Conservation (phyloP, 1,140 invertebrate genomes). For the Hermetia illucens region DNA sequence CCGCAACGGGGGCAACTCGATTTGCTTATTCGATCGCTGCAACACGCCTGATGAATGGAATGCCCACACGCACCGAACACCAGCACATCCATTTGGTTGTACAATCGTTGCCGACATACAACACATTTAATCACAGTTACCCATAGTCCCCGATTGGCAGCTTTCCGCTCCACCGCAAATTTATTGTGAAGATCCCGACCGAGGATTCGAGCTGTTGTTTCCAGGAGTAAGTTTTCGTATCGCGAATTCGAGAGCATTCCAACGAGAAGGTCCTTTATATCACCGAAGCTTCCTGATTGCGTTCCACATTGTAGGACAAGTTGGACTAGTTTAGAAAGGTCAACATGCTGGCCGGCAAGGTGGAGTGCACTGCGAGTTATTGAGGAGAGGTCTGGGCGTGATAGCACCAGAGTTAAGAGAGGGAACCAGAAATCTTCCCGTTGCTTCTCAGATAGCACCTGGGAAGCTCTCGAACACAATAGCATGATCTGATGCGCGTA, state of each 20-base stretch:
- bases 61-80: slow-evolving; percentile 23
- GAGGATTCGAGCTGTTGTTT: slow-evolving; percentile 22
- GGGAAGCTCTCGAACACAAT: slow-evolving; percentile 29
- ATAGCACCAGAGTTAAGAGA: slow-evolving; percentile 28
- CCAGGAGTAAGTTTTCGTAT: slow-evolving; percentile 30
- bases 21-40: neutral
- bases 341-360: slow-evolving; percentile 36
- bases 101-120: slow-evolving; percentile 21
- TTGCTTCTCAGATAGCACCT: slow-evolving; percentile 19
- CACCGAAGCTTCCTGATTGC: slow-evolving; percentile 33
- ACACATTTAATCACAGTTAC: slow-evolving; percentile 23
- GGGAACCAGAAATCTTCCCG: slow-evolving; percentile 33
- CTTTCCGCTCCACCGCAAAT: slow-evolving; percentile 11
- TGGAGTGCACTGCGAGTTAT: slow-evolving; percentile 32
- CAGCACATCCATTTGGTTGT: slow-evolving; percentile 17
- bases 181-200: slow-evolving; percentile 29
- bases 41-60: slow-evolving; percentile 21
- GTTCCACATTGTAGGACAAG: slow-evolving; percentile 29
- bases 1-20: slow-evolving; percentile 16
- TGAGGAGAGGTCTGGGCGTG: slow-evolving; percentile 18
- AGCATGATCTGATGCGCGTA: slow-evolving; percentile 17
- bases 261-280: slow-evolving; percentile 34
- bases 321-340: slow-evolving; percentile 33
- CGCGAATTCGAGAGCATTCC: slow-evolving; percentile 34
- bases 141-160: slow-evolving; percentile 19